phyloP scores from a whole-genome alignment of 2,113 vertebrate species.

The Calypte anna region DNA sequence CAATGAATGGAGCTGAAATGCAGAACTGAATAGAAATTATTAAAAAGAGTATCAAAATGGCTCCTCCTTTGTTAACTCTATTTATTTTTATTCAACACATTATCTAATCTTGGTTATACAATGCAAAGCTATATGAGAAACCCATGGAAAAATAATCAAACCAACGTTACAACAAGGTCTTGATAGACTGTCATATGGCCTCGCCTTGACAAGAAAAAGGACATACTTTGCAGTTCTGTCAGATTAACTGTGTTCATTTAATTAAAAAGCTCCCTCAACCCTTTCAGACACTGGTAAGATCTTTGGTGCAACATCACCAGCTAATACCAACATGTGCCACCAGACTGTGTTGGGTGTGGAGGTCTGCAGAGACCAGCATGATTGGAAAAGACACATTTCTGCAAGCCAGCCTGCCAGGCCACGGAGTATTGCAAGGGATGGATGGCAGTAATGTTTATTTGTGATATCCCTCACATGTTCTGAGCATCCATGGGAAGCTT shows the following conservation, averaged over 20 bases:
- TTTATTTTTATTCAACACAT: slow-evolving; percentile 6
- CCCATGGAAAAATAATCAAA: slow-evolving; percentile 47
- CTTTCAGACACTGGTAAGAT: neutral
- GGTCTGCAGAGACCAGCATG: neutral
- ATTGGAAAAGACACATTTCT: neutral
- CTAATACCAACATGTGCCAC: neutral
- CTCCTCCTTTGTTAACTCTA: slow-evolving; percentile 6
- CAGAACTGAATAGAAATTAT: neutral
- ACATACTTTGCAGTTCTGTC: neutral
- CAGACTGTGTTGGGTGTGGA: neutral
- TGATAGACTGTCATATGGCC: neutral
- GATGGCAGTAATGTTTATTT: accelerated
- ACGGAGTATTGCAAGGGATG: neutral
- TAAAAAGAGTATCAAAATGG: slow-evolving; percentile 2
- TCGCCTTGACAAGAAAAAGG: neutral
- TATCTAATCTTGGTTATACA: slow-evolving; percentile 60
- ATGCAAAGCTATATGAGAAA: slow-evolving; percentile 16
- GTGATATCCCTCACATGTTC: neutral
- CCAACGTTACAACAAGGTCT: neutral
- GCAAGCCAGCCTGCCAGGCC: neutral
- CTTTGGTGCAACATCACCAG: neutral
- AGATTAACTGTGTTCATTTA: neutral
- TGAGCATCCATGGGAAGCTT: neutral
- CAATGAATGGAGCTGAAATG: neutral
- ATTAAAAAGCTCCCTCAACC: neutral